Evolutionary conservation across 2,797 vertebrate species (phyloP), one percentile per base, ranked within the genome.

Genomic region (Acestrorhynchus altus): DNA sequence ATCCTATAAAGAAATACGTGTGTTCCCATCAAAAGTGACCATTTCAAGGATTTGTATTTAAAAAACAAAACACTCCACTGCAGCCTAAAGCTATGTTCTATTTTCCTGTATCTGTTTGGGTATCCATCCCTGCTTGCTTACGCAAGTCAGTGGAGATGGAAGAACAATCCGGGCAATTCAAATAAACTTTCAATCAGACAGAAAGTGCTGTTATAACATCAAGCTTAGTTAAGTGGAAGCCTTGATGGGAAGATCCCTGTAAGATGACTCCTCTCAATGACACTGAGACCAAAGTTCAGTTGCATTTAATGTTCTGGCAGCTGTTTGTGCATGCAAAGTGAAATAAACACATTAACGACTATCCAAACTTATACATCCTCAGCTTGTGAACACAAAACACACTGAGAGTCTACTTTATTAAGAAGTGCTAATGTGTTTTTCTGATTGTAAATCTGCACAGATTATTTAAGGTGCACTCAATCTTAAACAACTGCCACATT

Each of bases 151-250:
- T 22, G 60, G 52, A 76, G 44, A 74, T 75, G 51, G 20, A 67
- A 75, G 72, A 70, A 59, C 40, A 44, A 47, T 73, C 26, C 26
- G 56, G 52, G 63, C 39, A 4, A 65, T 56, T 79, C 31, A 77
- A 83, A 83, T 74, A 83, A 83, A 77, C 77, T 51, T 12, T 40
- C n/a, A 40, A 40, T 76, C 12, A 69, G 70, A 54, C 4, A 4
- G 40, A 52, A 40, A 5, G 20, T 28, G 24, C 40, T 40, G 31
- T 72, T 72, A 35, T 73, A 69, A 61, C n/a, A 40, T 24, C 42
- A 8, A 60, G 51, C 16, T 44, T 15, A 46, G 39, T 64, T 13
- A 22, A 64, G 61, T 42, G 39, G 13, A 64, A 42, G 39, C 10
- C 35, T 42, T 42, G 20, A 64, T 18, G 8, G 16, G 40, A 63